Base-by-base conservation (phyloP, 2,113 vertebrate genomes). In the Cygnus atratus region DNA sequence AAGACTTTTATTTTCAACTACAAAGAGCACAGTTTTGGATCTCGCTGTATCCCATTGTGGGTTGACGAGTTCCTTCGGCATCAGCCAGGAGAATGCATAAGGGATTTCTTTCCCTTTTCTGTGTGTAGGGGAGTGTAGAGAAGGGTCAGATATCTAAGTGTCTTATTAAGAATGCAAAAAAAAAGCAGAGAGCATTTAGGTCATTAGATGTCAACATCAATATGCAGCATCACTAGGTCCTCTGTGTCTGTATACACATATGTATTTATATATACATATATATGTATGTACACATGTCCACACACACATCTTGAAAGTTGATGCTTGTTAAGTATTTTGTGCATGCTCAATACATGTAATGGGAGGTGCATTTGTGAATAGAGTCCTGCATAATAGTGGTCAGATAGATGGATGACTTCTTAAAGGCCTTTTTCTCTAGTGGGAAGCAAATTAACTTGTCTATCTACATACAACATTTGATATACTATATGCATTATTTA, bases 401-500 rank as follows among this genome's bases (percentile, higher is more conserved):
- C 58, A 84, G 72, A 90, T 83, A n/a, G 86, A 93, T 71, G 31
- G 28, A 90, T 84, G 82, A 70, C 18, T 67, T 84, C 37, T 25
- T 61, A 18, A 90, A 54, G 17, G 18, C 22, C 21, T 75, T 63
- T 28, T 75, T 50, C 35, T 72, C 75, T 31, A 57, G 20, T 68
- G 16, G 31, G 62, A 96, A 92, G 39, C 90, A 93, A 95, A 91
- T 96, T 93, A 97, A 97, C 93, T 76, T 96, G 96, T 84, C 97
- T 97, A 90, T 97, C 97, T 97, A 95, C 92, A 79, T 97, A 93
- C 97, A 97, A 95, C 97, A 96, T 98, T 97, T 94, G 55, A 90
- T 84, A 79, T 98, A 98, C 97, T 97, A 39, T 98, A 97, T 98
- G 95, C 91, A 97, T 98, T 98, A 98, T 98, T 98, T 98, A 98